Percentiles rank a stretch among this genome's conserved stretches.
These are phyloP conservation scores for Orchestia grillus DNA, from an alignment of 1,140 invertebrate species.

Conservation along the genomic window DNA sequence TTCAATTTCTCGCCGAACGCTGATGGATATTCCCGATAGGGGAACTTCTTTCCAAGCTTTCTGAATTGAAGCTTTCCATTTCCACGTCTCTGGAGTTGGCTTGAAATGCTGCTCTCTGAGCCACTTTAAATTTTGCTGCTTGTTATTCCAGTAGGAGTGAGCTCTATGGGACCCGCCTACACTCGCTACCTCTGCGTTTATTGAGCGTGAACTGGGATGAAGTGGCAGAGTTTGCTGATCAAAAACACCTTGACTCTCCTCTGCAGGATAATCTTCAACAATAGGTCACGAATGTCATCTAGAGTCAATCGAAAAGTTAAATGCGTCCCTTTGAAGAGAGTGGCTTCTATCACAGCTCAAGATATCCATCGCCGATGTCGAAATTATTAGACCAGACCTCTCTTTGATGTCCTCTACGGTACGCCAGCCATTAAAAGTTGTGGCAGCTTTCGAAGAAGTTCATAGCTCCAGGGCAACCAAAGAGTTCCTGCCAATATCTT, in stretches of 20 bases:
- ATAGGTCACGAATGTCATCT: not conserved
- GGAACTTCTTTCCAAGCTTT: too few relatives aligned
- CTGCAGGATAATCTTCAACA: not conserved
- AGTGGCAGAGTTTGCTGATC: not conserved
- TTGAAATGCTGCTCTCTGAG: too few relatives aligned
- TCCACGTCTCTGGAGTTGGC: too few relatives aligned
- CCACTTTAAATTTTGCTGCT: too few relatives aligned
- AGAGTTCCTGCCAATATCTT: not conserved
- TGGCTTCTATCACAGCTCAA: not conserved
- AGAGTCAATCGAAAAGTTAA: not conserved
- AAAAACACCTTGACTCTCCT: not conserved
- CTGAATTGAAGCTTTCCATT: too few relatives aligned
- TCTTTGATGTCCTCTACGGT: not conserved
- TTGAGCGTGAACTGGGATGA: not conserved
- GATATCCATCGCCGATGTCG: not conserved
- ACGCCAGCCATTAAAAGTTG: not conserved
- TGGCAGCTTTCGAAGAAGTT: not conserved
- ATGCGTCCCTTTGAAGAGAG: not conserved
- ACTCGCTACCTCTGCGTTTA: too few relatives aligned
- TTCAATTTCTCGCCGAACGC: too few relatives aligned
- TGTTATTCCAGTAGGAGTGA: not conserved
- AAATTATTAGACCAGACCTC: not conserved
- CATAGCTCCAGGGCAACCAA: not conserved
- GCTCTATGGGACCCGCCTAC: too few relatives aligned
- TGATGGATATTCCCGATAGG: too few relatives aligned